These are phyloP conservation scores for Onychostoma macrolepis DNA, from an alignment of 2,113 vertebrate species.

Conservation along the genomic window DNA sequence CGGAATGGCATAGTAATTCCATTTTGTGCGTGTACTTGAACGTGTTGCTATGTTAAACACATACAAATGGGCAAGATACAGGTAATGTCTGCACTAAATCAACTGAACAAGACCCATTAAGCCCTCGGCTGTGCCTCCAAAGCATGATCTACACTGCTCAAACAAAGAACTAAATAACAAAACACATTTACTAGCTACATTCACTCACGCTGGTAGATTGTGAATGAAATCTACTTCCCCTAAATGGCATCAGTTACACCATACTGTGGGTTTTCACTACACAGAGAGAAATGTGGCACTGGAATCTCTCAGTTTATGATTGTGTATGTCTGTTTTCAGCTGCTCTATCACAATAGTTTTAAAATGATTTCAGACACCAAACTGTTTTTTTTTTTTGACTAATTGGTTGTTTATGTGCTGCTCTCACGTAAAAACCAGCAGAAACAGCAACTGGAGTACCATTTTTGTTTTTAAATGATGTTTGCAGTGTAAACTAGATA, in stretches of 20 bases:
- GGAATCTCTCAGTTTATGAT: background rate
- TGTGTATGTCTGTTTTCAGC: background rate
- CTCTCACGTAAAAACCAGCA: background rate
- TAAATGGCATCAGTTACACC: background rate
- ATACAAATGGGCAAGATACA: constrained; percentile 19
- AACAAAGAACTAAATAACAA: constrained; percentile 1
- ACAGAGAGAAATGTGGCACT: background rate
- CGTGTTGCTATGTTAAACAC: constrained; percentile 14
- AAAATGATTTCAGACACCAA: background rate
- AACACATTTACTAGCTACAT: background rate
- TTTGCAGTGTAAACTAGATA: background rate
- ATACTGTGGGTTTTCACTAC: background rate
- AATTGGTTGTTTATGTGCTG: background rate
- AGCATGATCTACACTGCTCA: constrained; percentile 10
- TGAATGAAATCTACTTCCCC: background rate
- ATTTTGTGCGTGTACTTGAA: constrained; percentile 18
- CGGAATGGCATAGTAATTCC: constrained; percentile 6
- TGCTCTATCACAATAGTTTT: background rate
- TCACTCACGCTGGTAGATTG: background rate
- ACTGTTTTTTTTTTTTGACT: background rate
- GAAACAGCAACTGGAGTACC: background rate
- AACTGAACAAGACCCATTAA: constrained; percentile 18
- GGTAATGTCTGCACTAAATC: constrained; percentile 38
- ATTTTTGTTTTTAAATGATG: background rate
- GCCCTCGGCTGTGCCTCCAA: background rate